Evolutionary conservation across 2,797 vertebrate genomes (phyloP).

Genomic region (Labeo calbasu): DNA sequence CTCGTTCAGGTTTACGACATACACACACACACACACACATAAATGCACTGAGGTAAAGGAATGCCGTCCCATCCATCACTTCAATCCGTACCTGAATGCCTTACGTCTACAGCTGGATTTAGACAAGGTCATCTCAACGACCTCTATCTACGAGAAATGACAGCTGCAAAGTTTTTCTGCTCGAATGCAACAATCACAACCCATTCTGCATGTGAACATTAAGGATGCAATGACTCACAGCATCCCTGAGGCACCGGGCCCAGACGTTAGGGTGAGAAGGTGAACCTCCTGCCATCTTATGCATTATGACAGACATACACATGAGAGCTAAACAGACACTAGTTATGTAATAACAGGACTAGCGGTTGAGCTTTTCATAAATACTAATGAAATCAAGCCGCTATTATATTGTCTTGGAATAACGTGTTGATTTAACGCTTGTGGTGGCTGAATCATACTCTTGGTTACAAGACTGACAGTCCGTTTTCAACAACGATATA

Average conservation of each 20-base stretch:
- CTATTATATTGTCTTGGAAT: background rate
- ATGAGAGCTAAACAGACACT: background rate
- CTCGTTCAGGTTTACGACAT: constrained; percentile 32
- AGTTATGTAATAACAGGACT: background rate
- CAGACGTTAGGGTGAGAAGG: constrained; percentile 10
- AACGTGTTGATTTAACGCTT: background rate
- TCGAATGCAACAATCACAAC: constrained; percentile 5
- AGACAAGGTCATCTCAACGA: constrained; percentile 78
- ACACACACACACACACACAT: constrained; percentile 25
- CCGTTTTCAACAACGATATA: constrained; percentile 42
- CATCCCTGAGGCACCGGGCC: constrained; percentile 29
- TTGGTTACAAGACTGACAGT: constrained; percentile 15
- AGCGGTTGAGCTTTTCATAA: background rate
- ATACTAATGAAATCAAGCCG: background rate
- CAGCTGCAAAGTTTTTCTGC: background rate
- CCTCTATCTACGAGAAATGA: constrained; percentile 49
- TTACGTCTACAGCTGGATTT: background rate
- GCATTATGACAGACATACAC: constrained; percentile 1
- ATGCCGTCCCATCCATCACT: constrained; percentile 58
- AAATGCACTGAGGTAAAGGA: constrained; percentile 60
- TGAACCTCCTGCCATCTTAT: constrained; percentile 18
- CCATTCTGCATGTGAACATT: constrained; percentile 5
- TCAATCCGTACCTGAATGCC: background rate
- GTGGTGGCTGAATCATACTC: constrained; percentile 41
- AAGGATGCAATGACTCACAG: constrained; percentile 40